Evolutionary conservation across 2,113 vertebrate species (phyloP).

Genomic region (Odocoileus virginianus): DNA sequence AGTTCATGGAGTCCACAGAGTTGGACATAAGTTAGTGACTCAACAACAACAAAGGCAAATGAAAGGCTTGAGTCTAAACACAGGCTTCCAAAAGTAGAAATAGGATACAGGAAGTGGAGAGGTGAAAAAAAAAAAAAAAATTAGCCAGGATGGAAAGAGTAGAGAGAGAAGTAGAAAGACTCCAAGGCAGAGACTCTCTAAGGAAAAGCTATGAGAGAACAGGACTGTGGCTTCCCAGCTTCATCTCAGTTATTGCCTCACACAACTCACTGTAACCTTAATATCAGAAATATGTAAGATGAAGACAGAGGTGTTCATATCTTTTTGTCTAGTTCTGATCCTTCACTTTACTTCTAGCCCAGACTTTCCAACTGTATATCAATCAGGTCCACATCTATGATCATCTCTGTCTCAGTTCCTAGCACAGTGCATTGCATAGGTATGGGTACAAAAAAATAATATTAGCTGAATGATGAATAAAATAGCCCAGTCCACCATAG

Average conservation of each 20-base stretch:
- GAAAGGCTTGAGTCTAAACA: slow-evolving; percentile 42
- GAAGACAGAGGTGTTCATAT: background rate
- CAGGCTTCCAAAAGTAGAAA: slow-evolving; percentile 42
- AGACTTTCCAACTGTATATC: background rate
- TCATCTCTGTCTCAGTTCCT: background rate
- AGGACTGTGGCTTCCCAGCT: background rate
- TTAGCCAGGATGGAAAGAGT: background rate
- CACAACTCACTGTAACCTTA: background rate
- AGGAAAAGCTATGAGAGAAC: background rate
- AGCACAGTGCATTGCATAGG: background rate
- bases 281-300: background rate
- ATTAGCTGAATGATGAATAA: background rate
- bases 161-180: background rate
- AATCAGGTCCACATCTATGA: background rate
- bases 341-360: background rate
- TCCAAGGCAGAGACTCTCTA: background rate
- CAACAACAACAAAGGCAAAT: background rate
- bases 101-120: background rate
- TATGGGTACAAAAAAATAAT: too few species aligned
- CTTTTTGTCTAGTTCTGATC: background rate
- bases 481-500: background rate
- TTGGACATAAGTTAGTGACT: background rate
- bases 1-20: background rate
- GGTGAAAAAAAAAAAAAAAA: background rate
- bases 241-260: background rate